Percentiles rank a stretch among this genome's conserved stretches.
These are phyloP conservation scores for Clupea harengus DNA, from an alignment of 2,113 vertebrate species.

Conservation along the genomic window DNA sequence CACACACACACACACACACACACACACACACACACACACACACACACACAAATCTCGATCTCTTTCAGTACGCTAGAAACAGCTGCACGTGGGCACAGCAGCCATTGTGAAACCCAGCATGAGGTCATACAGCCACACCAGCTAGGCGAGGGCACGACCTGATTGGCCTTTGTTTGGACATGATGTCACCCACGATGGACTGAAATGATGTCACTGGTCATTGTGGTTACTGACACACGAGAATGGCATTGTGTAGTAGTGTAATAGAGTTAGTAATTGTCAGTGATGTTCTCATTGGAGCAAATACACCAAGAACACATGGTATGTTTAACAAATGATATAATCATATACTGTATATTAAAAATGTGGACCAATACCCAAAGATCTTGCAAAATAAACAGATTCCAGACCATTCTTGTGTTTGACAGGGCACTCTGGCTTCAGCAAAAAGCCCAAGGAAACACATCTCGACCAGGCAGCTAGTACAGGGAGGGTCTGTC, in stretches of 20 bases:
- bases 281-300: background rate
- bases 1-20: background rate
- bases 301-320: background rate
- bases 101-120: background rate
- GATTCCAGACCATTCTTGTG: background rate
- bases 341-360: background rate
- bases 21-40: too few relatives aligned
- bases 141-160: background rate
- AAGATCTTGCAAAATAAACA: too few relatives aligned
- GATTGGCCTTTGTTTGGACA: background rate
- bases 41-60: too few relatives aligned
- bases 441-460: too few relatives aligned
- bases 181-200: background rate
- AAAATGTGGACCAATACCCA: too few relatives aligned
- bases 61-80: background rate
- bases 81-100: background rate
- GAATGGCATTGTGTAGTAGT: background rate
- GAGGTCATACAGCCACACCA: background rate
- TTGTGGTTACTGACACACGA: background rate
- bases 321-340: background rate
- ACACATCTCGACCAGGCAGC: too few relatives aligned
- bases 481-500: too few relatives aligned
- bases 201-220: background rate
- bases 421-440: too few relatives aligned
- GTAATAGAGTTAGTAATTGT: background rate